Conservation (phyloP, 2,797 vertebrate species). For the Pangasius sanitwongsei region DNA sequence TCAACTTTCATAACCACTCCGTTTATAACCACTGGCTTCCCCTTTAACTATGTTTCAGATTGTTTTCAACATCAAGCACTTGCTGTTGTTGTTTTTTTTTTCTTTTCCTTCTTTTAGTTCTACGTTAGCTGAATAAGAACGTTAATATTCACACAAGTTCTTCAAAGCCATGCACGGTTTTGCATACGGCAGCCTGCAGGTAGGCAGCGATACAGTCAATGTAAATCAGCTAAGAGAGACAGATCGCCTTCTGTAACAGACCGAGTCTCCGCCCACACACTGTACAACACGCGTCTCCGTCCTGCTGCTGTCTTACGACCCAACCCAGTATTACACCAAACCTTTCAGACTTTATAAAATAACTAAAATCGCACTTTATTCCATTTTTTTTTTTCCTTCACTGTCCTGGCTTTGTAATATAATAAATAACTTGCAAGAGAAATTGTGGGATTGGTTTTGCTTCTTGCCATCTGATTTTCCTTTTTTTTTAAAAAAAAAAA, state of each 20-base stretch:
- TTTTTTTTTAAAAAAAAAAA: not conserved
- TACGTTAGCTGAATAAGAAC: not conserved
- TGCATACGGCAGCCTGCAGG: constrained; percentile 14
- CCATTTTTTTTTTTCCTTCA: not conserved
- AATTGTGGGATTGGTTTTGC: not conserved
- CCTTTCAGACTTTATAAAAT: not conserved
- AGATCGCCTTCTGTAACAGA: no score
- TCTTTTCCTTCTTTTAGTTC: not conserved
- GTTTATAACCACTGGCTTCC: constrained; percentile 3
- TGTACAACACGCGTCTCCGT: not conserved
- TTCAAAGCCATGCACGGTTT: not conserved
- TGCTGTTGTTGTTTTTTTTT: accelerated
- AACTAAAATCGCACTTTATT: constrained; percentile 64
- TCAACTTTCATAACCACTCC: not conserved
- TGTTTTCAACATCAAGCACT: not conserved
- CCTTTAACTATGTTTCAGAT: not conserved
- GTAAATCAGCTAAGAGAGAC: not conserved
- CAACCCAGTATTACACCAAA: not conserved
- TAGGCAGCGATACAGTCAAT: constrained; percentile 6
- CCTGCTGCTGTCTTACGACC: not conserved
- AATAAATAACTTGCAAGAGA: constrained; percentile 50
- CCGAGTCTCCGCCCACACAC: not conserved
- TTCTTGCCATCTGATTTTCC: not conserved
- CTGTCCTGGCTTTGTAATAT: constrained; percentile 24
- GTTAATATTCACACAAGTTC: not conserved